Percentiles rank a stretch among this genome's conserved stretches.
Evolutionary conservation across 2,888 invertebrate species (phyloP).

Genomic region (Agrotis segetum): DNA sequence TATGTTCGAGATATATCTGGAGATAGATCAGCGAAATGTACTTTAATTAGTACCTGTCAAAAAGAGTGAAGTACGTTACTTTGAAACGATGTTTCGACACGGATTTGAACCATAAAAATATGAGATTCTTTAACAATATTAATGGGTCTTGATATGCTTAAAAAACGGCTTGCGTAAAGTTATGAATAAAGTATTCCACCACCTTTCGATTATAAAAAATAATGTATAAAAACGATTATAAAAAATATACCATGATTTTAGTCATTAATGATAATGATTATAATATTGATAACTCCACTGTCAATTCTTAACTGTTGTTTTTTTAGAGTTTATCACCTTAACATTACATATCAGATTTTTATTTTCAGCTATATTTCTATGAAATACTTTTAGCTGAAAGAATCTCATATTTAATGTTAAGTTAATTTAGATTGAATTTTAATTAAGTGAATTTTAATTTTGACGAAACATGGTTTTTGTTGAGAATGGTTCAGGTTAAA

Average conservation of each 20-base stretch:
- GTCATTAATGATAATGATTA: not conserved
- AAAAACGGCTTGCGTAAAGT: not conserved
- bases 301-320: not conserved
- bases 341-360: too few relatives aligned
- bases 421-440: too few relatives aligned
- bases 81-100: not conserved
- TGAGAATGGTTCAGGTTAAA: not conserved
- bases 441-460: too few relatives aligned
- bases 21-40: conserved; percentile 33
- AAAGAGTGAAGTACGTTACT: too few relatives aligned
- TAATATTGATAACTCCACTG: too few relatives aligned
- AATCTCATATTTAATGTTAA: too few relatives aligned
- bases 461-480: not conserved
- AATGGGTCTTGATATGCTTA: not conserved
- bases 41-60: too few relatives aligned
- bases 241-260: not conserved
- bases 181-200: not conserved
- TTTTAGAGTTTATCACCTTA: not conserved
- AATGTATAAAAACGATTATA: too few relatives aligned
- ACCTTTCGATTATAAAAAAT: not conserved
- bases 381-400: too few relatives aligned
- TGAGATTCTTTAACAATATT: not conserved
- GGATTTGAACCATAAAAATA: not conserved
- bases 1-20: conserved; percentile 52
- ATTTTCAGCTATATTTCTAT: too few relatives aligned